Evolutionary conservation across 2,797 vertebrate genomes (phyloP).

Genomic region (Trematomus bernacchii): DNA sequence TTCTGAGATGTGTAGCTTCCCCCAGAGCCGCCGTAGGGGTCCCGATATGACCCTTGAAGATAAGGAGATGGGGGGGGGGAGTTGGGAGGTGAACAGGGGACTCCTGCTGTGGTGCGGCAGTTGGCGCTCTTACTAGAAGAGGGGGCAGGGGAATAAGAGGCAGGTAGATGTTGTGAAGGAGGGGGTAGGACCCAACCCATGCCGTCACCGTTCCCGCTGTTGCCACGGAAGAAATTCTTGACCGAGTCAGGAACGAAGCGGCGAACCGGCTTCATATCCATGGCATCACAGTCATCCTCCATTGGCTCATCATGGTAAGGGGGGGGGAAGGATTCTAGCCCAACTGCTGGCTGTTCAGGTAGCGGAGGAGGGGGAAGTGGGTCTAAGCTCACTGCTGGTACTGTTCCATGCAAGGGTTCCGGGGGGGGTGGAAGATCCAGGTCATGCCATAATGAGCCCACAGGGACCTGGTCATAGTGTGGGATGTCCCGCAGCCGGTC

Average conservation of each 20-base stretch:
- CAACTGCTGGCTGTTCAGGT: slow-evolving; percentile 85
- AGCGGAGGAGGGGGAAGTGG: slow-evolving; percentile 90
- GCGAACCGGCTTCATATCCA: slow-evolving; percentile 90
- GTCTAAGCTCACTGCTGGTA: slow-evolving; percentile 80
- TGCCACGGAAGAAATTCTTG: slow-evolving; percentile 91
- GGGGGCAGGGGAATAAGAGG: slow-evolving; percentile 35
- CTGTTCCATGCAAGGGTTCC: slow-evolving; percentile 40
- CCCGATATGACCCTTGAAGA: slow-evolving; percentile 78
- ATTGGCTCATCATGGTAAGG: slow-evolving; percentile 66
- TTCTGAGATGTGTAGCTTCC: slow-evolving; percentile 82
- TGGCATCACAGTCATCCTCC: slow-evolving; percentile 65
- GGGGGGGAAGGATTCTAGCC: slow-evolving; percentile 76
- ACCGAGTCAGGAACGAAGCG: slow-evolving; percentile 93
- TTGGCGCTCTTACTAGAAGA: slow-evolving; percentile 45
- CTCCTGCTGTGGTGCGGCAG: slow-evolving; percentile 74
- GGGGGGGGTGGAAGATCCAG: slow-evolving; percentile 51
- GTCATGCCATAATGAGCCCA: slow-evolving; percentile 63
- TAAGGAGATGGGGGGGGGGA: slow-evolving; percentile 87
- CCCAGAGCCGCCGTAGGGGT: slow-evolving; percentile 82
- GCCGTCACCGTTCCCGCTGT: slow-evolving; percentile 67
- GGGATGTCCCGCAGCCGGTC: slow-evolving; percentile 76
- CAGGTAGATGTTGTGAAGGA: slow-evolving; percentile 22
- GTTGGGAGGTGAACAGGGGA: slow-evolving; percentile 87
- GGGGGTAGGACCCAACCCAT: slow-evolving; percentile 65
- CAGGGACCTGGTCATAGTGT: slow-evolving; percentile 85